These are phyloP conservation scores for Alexandromys fortis DNA, from an alignment of 2,113 vertebrate species.

Conservation along the genomic window DNA sequence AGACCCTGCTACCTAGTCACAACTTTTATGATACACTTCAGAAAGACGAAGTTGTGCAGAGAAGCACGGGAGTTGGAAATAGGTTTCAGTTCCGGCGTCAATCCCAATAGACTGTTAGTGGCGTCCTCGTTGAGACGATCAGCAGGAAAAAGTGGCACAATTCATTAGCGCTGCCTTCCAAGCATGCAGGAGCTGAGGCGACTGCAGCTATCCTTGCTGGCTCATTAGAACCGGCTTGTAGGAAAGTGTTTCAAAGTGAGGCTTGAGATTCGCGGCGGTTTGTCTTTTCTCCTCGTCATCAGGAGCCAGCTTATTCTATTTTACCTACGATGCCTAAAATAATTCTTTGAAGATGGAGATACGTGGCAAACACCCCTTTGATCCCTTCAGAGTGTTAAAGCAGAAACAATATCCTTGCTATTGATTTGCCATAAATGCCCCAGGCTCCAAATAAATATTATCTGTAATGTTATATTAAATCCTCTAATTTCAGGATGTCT, in stretches of 20 bases:
- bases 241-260: conserved; percentile 39
- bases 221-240: conserved; percentile 58
- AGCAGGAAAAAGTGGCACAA: not conserved
- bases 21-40: conserved; percentile 45
- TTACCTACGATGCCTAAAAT: not conserved
- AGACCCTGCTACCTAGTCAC: conserved; percentile 42
- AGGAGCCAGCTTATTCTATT: conserved; percentile 4
- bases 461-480: conserved; percentile 15
- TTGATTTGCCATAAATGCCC: not conserved
- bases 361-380: not conserved
- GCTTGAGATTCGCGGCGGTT: not conserved
- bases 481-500: conserved; percentile 57
- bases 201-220: not conserved
- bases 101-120: not conserved
- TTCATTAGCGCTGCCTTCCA: conserved; percentile 32
- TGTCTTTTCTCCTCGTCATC: not conserved
- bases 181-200: not conserved
- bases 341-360: conserved; percentile 36
- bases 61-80: conserved; percentile 26
- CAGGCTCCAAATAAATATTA: not conserved
- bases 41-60: conserved; percentile 39
- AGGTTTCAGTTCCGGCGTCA: not conserved
- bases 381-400: not conserved
- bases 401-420: conserved; percentile 3
- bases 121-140: not conserved